Base-by-base conservation (phyloP, 2,888 invertebrate species). In the Lysandra coridon region DNA sequence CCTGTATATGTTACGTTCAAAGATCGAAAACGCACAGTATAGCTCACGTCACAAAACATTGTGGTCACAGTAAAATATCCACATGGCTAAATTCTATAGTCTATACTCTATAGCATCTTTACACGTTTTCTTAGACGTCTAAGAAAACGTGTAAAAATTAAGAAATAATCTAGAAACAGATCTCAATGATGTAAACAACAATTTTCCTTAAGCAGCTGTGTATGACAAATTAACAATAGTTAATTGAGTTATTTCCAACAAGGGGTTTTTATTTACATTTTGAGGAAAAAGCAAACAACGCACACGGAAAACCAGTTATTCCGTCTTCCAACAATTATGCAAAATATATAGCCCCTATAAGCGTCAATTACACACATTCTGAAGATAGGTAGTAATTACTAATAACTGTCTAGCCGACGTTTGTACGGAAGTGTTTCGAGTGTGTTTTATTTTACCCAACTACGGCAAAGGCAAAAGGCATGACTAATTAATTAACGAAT, bases 361-460 rank as follows among this genome's bases (percentile, higher is more conserved):
- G 69, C 33, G 14, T 69, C 33, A 69, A 69, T 69, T 69, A 69
- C 33, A 33, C 30, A 30, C 33, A 14, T 33, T 33, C 69, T 14
- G 69, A 69, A 69, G 69, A 69, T 33, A 69, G 69, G 23, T 12
- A 69, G 33, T 69, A 69, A 33, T 69, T 33, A 53, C 53, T 53
- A 14, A 10, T 44, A 44, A 64, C 64, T 4, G 23, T 30, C 64
- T 64, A 2, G 33, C 69, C 69, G 14, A 30, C 4, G 53, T 14
- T 0, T 53, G 53, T 53, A 53, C 53, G 53, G 53, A 53, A 53
- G 53, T 53, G 44, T 7, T 10, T 44, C 7, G 6, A 7, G 44
- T 7, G 2, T 7, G 44, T 53, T 4, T 14, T 4, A 14, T 14
- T 12, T 14, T 60, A 60, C 1, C n/a, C n/a, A 2, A 64, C 23